These are phyloP conservation scores for Eristalis arbustorum DNA, from an alignment of 2,888 invertebrate species.

Conservation along the genomic window DNA sequence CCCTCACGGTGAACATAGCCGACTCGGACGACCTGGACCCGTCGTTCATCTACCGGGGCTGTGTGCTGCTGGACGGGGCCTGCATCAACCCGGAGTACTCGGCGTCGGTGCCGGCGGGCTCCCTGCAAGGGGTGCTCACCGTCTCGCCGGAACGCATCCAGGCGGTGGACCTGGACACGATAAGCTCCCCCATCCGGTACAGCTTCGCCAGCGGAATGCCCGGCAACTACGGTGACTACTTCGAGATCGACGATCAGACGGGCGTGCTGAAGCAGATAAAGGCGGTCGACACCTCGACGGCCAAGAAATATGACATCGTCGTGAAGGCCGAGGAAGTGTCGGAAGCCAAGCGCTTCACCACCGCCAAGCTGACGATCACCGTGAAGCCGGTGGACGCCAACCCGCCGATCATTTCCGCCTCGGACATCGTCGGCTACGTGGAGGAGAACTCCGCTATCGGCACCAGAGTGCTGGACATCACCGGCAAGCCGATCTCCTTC, in stretches of 20 bases:
- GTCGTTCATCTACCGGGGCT: slow-evolving; percentile 93
- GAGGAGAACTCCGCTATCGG: slow-evolving; percentile 93
- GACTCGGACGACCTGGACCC: slow-evolving; percentile 96
- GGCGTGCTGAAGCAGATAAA: slow-evolving; percentile 91
- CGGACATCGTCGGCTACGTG: slow-evolving; percentile 88
- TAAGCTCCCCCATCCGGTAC: slow-evolving; percentile 91
- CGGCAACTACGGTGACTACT: slow-evolving; percentile 88
- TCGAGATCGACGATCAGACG: slow-evolving; percentile 89
- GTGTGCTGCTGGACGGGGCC: slow-evolving; percentile 89
- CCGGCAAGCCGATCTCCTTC: slow-evolving; percentile 86
- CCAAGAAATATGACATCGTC: slow-evolving; percentile 89
- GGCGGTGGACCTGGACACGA: slow-evolving; percentile 94
- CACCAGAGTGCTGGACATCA: slow-evolving; percentile 87
- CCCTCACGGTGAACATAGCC: slow-evolving; percentile 90
- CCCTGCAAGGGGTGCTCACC: slow-evolving; percentile 90
- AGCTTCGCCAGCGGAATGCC: slow-evolving; percentile 91
- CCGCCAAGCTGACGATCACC: slow-evolving; percentile 89
- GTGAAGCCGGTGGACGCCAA: slow-evolving; percentile 93
- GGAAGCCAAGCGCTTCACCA: slow-evolving; percentile 89
- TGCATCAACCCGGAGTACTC: slow-evolving; percentile 94
- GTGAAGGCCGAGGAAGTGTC: slow-evolving; percentile 93
- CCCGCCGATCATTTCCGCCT: slow-evolving; percentile 88
- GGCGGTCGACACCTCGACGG: slow-evolving; percentile 89
- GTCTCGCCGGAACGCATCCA: slow-evolving; percentile 93
- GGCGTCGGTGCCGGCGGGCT: slow-evolving; percentile 88